Evolutionary conservation across 2,888 invertebrate genomes (phyloP).

Genomic region (Digitonthophagus gazella): DNA sequence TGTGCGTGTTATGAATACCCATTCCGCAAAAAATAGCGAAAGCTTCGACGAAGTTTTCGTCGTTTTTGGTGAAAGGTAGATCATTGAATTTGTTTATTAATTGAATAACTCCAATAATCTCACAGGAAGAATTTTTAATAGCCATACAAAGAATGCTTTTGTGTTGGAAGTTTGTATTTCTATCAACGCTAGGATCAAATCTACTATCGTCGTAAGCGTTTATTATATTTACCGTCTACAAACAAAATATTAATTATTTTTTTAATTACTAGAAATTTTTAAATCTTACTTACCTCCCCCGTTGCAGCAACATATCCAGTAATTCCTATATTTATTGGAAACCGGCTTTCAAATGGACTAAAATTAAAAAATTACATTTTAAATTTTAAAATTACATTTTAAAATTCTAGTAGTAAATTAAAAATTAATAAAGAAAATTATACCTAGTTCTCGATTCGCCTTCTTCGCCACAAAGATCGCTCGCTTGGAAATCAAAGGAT

Average conservation of each 20-base stretch:
- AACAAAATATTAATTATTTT: constrained; percentile 25
- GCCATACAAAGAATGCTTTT: constrained; percentile 93
- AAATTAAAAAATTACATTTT: constrained; percentile 39
- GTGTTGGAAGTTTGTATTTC: constrained; percentile 79
- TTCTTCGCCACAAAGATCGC: constrained; percentile 80
- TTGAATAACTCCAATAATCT: constrained; percentile 91
- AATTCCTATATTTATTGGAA: constrained; percentile 93
- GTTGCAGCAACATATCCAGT: constrained; percentile 94
- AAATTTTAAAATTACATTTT: background rate
- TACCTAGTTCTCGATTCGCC: constrained; percentile 75
- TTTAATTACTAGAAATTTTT: constrained; percentile 4
- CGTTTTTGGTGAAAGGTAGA: constrained; percentile 88
- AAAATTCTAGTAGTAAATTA: background rate
- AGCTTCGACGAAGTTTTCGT: constrained; percentile 95
- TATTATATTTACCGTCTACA: constrained; percentile 85
- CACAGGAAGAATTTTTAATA: constrained; percentile 87
- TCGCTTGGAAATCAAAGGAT: constrained; percentile 91
- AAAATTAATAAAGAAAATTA: constrained; percentile 32
- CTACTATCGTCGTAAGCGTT: constrained; percentile 86
- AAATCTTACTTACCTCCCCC: constrained; percentile 71
- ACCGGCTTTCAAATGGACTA: constrained; percentile 87
- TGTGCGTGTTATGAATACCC: constrained; percentile 95
- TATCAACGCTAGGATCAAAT: constrained; percentile 86
- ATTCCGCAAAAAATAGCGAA: constrained; percentile 97
- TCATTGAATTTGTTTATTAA: constrained; percentile 92